Conservation (phyloP, 1,140 invertebrate genomes). For the Lasioglossum baleicum region DNA sequence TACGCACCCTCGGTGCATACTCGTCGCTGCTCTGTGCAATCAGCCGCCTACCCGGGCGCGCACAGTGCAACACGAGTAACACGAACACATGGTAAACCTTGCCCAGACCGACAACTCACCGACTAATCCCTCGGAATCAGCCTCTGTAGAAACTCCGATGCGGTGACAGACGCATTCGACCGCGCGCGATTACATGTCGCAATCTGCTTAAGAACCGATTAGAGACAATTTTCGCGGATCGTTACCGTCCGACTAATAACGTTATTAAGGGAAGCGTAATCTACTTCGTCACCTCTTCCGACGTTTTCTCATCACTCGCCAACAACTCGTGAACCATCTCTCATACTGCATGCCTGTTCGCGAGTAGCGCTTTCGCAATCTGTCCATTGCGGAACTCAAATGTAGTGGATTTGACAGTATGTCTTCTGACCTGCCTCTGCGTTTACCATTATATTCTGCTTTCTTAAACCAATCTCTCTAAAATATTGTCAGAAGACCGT, state of each 20-base stretch:
- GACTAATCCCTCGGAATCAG: conserved; percentile 60
- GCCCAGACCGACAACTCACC: conserved; percentile 45
- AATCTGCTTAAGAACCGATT: conserved; percentile 45
- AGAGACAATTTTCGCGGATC: conserved; percentile 28
- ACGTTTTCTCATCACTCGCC: too few relatives aligned
- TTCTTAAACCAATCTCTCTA: too few relatives aligned
- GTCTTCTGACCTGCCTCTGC: too few relatives aligned
- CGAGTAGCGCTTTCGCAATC: too few relatives aligned
- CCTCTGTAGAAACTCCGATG: conserved; percentile 37
- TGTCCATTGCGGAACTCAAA: too few relatives aligned
- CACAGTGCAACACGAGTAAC: conserved; percentile 40
- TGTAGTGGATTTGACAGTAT: too few relatives aligned
- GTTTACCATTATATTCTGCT: too few relatives aligned
- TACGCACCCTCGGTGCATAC: conserved; percentile 53
- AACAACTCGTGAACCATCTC: too few relatives aligned
- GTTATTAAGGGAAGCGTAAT: conserved; percentile 7
- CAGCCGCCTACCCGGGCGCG: conserved; percentile 52
- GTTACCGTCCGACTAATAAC: conserved; percentile 18
- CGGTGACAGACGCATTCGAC: conserved; percentile 53
- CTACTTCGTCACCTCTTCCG: too few relatives aligned
- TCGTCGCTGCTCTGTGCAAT: conserved; percentile 49
- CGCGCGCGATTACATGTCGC: conserved; percentile 48
- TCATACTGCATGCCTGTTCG: too few relatives aligned
- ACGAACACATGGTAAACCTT: conserved; percentile 43
- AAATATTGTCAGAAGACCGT: too few relatives aligned